A percentile compares a stretch with the other conserved stretches of the same genome.
Evolutionary conservation across 2,797 vertebrate species (phyloP).

Genomic region (Lutjanus campechanus): DNA sequence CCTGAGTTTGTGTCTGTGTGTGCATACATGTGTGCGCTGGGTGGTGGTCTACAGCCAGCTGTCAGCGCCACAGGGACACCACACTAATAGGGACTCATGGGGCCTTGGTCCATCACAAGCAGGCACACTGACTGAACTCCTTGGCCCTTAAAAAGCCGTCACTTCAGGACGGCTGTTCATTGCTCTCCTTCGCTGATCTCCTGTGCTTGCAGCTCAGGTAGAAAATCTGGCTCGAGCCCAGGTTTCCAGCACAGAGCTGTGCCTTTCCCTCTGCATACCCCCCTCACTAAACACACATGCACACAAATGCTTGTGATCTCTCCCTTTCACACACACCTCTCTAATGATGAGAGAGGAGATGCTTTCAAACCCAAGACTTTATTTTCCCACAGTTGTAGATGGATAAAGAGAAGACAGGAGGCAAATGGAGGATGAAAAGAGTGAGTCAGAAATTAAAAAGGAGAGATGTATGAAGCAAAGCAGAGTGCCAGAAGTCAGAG

Average conservation of each 20-base stretch:
- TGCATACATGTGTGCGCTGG: conserved; percentile 62
- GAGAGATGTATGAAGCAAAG: conserved; percentile 35
- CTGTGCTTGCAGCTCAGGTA: conserved; percentile 73
- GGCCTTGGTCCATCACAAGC: conserved; percentile 78
- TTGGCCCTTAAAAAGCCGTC: conserved; percentile 78
- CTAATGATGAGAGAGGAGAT: conserved; percentile 79
- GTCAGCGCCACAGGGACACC: conserved; percentile 86
- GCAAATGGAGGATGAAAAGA: conserved; percentile 43
- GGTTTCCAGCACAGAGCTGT: conserved; percentile 66
- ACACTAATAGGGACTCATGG: conserved; percentile 86
- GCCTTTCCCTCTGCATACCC: conserved; percentile 38
- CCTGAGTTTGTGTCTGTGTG: conserved; percentile 55
- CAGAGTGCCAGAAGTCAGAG: conserved; percentile 39
- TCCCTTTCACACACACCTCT: conserved; percentile 72
- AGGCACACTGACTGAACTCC: conserved; percentile 72
- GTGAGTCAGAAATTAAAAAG: conserved; percentile 29
- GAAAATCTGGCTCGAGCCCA: conserved; percentile 75
- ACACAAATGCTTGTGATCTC: conserved; percentile 64
- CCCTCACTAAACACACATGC: conserved; percentile 43
- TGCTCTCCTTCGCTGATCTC: conserved; percentile 63
- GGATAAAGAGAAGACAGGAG: conserved; percentile 27
- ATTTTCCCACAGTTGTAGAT: conserved; percentile 67
- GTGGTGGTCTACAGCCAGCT: conserved; percentile 82
- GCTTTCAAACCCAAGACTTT: conserved; percentile 61
- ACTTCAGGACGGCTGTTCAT: conserved; percentile 70